A percentile compares a stretch with the other conserved stretches of the same genome.
These are phyloP conservation scores for Neodiprion fabricii DNA, from an alignment of 1,140 invertebrate species.

Conservation along the genomic window DNA sequence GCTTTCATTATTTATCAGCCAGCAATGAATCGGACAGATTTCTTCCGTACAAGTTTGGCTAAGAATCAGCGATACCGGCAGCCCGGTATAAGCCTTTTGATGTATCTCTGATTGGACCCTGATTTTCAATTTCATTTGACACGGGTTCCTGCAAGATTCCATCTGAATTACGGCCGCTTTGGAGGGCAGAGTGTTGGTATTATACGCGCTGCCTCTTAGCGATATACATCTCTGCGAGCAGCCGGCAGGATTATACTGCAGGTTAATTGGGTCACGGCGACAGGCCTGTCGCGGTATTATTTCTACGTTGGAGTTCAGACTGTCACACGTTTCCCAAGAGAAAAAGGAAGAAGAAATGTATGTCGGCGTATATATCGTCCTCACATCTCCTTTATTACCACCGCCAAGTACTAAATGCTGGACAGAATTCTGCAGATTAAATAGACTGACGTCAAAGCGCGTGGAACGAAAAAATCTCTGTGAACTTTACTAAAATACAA, in stretches of 20 bases:
- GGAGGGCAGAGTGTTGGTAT: not conserved
- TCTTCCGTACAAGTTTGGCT: too few relatives aligned
- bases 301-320: not conserved
- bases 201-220: conserved; percentile 1
- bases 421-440: too few relatives aligned
- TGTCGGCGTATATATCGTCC: not conserved
- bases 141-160: not conserved
- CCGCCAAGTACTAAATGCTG: not conserved
- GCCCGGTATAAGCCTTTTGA: too few relatives aligned
- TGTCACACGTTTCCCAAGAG: conserved; percentile 1
- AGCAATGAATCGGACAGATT: too few relatives aligned
- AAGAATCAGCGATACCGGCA: too few relatives aligned
- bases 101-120: not conserved
- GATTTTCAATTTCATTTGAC: conserved; percentile 1
- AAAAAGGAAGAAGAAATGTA: too few relatives aligned
- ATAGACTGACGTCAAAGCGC: too few relatives aligned
- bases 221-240: not conserved
- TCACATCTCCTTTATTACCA: not conserved
- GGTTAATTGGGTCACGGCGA: conserved; percentile 15
- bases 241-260: conserved; percentile 7
- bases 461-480: too few relatives aligned
- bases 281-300: conserved; percentile 3
- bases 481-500: too few relatives aligned
- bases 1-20: too few relatives aligned
- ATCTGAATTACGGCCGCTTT: conserved; percentile 10